Evolutionary conservation across 1,140 invertebrate species (phyloP).

Genomic region (Philopotamus ludificatus): DNA sequence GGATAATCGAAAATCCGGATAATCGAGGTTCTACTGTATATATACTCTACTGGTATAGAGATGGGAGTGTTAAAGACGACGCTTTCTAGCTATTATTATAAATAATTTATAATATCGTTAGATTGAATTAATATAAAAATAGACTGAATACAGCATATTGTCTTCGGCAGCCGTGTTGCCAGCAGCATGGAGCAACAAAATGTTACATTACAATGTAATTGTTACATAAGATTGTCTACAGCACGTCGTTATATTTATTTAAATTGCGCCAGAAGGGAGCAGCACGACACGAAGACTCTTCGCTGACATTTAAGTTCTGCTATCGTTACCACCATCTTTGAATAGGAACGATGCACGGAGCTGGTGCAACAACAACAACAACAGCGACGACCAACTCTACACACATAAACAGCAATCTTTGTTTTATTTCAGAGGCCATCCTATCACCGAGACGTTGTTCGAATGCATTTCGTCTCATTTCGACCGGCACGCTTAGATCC

Average conservation of each 20-base stretch:
- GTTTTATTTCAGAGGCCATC: not conserved
- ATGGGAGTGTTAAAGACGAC: no score
- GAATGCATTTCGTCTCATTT: not conserved
- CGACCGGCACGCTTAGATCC: not conserved
- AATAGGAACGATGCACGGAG: not conserved
- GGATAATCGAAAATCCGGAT: no score
- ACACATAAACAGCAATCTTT: not conserved
- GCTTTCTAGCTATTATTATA: no score
- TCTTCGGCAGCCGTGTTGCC: no score
- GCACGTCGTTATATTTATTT: constrained; percentile 21
- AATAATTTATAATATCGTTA: no score
- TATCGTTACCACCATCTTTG: constrained; percentile 27
- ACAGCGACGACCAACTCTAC: not conserved
- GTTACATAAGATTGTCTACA: constrained; percentile 13
- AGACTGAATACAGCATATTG: no score
- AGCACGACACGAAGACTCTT: constrained; percentile 2
- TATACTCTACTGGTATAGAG: no score
- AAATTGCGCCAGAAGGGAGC: constrained; percentile 21
- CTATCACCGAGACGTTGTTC: not conserved
- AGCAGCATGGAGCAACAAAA: not conserved
- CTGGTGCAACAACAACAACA: constrained; percentile 1
- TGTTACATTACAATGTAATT: constrained; percentile 1
- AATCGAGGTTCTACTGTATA: no score
- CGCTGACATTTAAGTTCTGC: constrained; percentile 31
- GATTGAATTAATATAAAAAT: no score